Base-by-base conservation (phyloP, 2,888 invertebrate genomes). In the Ophion costatus region DNA sequence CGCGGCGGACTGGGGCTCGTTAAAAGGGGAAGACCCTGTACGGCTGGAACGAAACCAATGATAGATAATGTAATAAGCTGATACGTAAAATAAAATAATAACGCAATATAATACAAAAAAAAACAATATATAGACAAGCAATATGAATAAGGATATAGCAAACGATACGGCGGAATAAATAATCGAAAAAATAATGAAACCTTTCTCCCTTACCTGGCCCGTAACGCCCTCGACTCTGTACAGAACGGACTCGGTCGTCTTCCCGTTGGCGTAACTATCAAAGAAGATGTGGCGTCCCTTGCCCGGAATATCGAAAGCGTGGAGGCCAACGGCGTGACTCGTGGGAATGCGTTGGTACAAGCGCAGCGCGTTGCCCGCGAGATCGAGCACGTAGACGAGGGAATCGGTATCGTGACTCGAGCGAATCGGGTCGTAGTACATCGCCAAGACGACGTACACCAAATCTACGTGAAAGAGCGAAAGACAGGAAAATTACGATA, bases 361-460 rank as follows among this genome's bases (percentile, higher is more conserved):
- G 22, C 59, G 84, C 29, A 89, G 42, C 24, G 69, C 66, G 14
- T 86, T 80, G 0, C 67, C 87, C 24, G 70, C 75, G 0, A 89
- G 76, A 79, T 91, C 79, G 56, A 92, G 86, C 67, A 88, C 88
- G 71, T 90, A 92, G 11, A 92, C 80, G 2, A 89, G 45, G 4
- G 92, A 91, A 77, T 90, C 70, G 4, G 89, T 88, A 3, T 77
- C 79, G 73, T 92, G 90, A 14, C 87, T 90, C 14, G 73, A 82
- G 0, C 24, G 9, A 10, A 51, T 22, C 7, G 86, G 73, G 80
- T 92, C 89, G 61, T 92, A 93, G 61, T 90, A 90, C 51, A 92
- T 88, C 9, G 91, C 92, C 75, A 92, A 22, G 5, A 90, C 83
- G 57, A 93, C 80, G 24, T 90, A 92, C 6, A 88, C 61, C 73